A percentile compares a stretch with the other conserved stretches of the same genome.
Conservation (phyloP, 2,113 vertebrate species). For the Myotis davidii region DNA sequence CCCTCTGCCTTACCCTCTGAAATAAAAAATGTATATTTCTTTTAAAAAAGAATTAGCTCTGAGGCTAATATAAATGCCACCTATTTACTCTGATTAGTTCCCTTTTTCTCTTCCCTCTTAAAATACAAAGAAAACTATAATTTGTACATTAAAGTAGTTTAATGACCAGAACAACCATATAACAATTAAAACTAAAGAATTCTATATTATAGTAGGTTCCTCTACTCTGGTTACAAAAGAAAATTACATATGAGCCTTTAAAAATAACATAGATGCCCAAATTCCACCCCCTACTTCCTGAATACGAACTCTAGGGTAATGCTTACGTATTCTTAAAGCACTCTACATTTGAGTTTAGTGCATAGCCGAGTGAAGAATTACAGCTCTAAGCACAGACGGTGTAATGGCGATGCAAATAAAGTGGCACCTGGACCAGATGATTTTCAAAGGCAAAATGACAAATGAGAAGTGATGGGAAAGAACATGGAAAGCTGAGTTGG, state of each 20-base stretch:
- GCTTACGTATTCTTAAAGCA: neutral
- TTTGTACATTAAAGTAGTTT: conserved; percentile 1
- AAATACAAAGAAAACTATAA: conserved; percentile 29
- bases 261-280: neutral
- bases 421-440: neutral
- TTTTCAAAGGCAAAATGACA: neutral
- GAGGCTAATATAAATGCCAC: neutral
- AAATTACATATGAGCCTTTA: neutral
- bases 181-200: conserved; percentile 36
- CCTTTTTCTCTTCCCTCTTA: conserved; percentile 14
- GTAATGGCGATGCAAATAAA: neutral
- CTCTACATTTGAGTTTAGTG: neutral
- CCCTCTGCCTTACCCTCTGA: too few species aligned
- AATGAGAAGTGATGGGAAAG: neutral
- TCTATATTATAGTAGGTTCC: neutral
- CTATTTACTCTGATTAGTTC: neutral
- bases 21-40: too few species aligned
- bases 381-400: neutral
- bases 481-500: neutral
- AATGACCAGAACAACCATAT: neutral
- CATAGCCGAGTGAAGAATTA: neutral
- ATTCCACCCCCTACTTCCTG: neutral
- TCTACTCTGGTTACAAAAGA: neutral
- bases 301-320: neutral
- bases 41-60: too few species aligned